Percentiles rank a stretch among this genome's conserved stretches.
These are phyloP conservation scores for Synodontis membranacea DNA, from an alignment of 2,113 vertebrate genomes.

Conservation along the genomic window DNA sequence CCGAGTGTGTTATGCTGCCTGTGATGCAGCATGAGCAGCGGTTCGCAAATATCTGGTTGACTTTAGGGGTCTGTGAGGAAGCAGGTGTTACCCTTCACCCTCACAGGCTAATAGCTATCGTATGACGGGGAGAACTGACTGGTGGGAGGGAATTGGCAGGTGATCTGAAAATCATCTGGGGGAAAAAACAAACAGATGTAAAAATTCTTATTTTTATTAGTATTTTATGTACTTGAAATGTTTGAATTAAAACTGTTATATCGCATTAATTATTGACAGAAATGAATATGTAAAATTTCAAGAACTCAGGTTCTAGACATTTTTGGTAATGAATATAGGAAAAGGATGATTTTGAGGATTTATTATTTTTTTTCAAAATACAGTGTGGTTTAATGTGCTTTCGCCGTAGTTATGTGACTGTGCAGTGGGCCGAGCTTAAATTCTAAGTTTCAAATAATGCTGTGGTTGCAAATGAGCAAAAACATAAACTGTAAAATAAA, in stretches of 20 bases:
- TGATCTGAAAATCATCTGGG: not conserved
- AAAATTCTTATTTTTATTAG: not conserved
- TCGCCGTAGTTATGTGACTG: not conserved
- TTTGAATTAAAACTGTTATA: not conserved
- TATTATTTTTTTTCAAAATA: no score
- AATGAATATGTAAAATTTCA: not conserved
- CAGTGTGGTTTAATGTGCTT: not conserved
- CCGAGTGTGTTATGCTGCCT: not conserved
- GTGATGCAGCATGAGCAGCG: not conserved
- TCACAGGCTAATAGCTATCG: not conserved
- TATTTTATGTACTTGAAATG: not conserved
- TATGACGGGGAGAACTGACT: not conserved
- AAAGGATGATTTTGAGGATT: not conserved
- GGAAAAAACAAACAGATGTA: not conserved
- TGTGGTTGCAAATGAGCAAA: not conserved
- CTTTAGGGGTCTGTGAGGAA: not conserved
- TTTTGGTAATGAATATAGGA: no score
- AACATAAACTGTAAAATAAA: not conserved
- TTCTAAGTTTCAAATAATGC: not conserved
- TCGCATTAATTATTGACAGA: not conserved
- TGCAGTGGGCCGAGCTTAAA: not conserved
- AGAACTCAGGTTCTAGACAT: not conserved
- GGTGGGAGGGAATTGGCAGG: not conserved
- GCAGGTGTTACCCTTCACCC: not conserved
- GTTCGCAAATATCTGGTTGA: not conserved